A percentile compares a stretch with the other conserved stretches of the same genome.
phyloP scores from a whole-genome alignment of 2,797 vertebrate genomes.

The Acridotheres tristis region DNA sequence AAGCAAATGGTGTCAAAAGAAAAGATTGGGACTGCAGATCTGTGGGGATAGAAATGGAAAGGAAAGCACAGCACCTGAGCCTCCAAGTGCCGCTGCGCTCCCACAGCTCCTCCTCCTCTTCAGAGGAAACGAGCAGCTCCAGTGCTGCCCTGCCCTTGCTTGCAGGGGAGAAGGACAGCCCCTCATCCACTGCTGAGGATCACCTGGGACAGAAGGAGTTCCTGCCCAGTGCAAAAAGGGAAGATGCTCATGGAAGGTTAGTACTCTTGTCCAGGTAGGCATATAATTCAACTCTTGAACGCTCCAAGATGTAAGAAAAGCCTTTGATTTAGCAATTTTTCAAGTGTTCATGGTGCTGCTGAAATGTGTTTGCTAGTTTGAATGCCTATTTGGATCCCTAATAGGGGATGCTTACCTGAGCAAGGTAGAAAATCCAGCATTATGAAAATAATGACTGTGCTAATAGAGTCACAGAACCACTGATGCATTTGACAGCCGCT shows the following conservation, averaged over 20 bases:
- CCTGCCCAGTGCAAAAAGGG: slow-evolving; percentile 68
- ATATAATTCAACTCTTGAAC: neutral
- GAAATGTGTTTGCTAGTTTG: neutral
- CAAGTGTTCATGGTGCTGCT: neutral
- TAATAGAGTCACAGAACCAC: neutral
- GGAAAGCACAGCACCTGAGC: slow-evolving; percentile 88
- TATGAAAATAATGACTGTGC: neutral
- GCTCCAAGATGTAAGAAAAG: neutral
- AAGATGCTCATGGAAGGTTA: slow-evolving; percentile 85
- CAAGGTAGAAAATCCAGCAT: neutral
- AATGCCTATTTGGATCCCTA: neutral
- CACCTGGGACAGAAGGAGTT: slow-evolving; percentile 76
- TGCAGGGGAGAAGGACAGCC: slow-evolving; percentile 89
- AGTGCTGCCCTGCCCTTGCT: slow-evolving; percentile 92
- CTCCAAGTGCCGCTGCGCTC: slow-evolving; percentile 91
- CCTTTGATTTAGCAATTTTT: neutral
- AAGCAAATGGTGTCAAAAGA: slow-evolving; percentile 79
- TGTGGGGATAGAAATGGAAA: slow-evolving; percentile 82
- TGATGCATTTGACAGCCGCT: neutral
- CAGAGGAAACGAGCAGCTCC: slow-evolving; percentile 93
- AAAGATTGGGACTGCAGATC: slow-evolving; percentile 84
- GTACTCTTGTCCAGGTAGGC: neutral
- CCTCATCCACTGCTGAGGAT: slow-evolving; percentile 85
- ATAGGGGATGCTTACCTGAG: neutral
- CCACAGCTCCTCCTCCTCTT: slow-evolving; percentile 95